These are phyloP conservation scores for Thunnus albacares DNA, from an alignment of 2,797 vertebrate genomes.

Conservation along the genomic window DNA sequence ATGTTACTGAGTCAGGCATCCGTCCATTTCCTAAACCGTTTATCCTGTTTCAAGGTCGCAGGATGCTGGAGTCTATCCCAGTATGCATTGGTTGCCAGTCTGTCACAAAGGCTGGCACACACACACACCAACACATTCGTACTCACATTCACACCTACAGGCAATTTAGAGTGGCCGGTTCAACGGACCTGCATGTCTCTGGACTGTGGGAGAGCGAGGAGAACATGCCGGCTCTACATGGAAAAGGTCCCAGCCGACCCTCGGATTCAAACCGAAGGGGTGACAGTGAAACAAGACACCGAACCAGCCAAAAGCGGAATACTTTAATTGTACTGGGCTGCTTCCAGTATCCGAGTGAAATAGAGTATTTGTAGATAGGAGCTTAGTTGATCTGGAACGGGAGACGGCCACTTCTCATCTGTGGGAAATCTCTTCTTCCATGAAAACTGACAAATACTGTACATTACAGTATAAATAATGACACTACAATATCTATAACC, in stretches of 20 bases:
- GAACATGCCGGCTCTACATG: conserved; percentile 37
- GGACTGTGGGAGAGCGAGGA: conserved; percentile 27
- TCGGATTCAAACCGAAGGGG: conserved; percentile 10
- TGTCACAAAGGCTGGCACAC: conserved; percentile 48
- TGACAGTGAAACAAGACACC: conserved; percentile 21
- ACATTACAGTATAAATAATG: neutral
- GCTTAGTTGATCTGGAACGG: neutral
- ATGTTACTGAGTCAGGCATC: conserved; percentile 41
- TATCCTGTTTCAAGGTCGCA: conserved; percentile 49
- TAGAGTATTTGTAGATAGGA: neutral
- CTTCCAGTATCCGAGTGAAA: neutral
- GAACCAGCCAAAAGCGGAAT: neutral
- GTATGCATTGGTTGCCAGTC: conserved; percentile 42
- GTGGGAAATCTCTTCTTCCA: neutral
- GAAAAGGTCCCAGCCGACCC: conserved; percentile 22
- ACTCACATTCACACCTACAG: conserved; percentile 49
- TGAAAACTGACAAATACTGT: conserved; percentile 5
- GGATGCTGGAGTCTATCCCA: conserved; percentile 54
- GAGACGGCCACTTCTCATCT: neutral
- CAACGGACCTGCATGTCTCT: conserved; percentile 43
- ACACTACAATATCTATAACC: neutral
- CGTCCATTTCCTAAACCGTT: conserved; percentile 55
- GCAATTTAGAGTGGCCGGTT: conserved; percentile 31
- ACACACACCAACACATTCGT: conserved; percentile 43
- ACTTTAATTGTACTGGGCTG: neutral